Conservation (phyloP, 2,797 vertebrate species). For the Cryptoprocta ferox region DNA sequence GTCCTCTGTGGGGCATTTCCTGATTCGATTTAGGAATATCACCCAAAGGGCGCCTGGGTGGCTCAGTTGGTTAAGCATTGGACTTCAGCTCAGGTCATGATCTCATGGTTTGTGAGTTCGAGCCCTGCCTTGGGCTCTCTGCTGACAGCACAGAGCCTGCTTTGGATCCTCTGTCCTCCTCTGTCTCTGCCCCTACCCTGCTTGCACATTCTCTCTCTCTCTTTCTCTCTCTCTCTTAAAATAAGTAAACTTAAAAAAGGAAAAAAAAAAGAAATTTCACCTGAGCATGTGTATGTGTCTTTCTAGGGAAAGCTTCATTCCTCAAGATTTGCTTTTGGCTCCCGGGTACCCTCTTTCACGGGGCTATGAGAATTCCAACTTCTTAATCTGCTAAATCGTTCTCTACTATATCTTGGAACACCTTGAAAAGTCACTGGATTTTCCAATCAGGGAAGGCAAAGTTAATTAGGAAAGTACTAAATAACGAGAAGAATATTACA, state of each 20-base stretch:
- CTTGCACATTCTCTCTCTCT: too few relatives aligned
- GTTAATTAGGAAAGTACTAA: background rate
- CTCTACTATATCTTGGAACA: background rate
- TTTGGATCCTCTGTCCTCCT: too few relatives aligned
- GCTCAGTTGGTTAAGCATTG: too few relatives aligned
- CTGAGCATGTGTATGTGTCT: accelerated
- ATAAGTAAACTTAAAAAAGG: too few relatives aligned
- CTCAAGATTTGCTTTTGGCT: background rate
- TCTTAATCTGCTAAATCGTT: background rate
- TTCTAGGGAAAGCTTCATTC: background rate
- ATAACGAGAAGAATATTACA: too few relatives aligned
- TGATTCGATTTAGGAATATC: background rate
- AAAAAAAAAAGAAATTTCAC: background rate
- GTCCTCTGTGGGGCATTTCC: background rate
- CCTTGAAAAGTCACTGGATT: background rate
- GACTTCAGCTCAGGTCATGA: too few relatives aligned
- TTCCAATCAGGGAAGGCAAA: background rate
- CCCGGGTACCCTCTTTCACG: background rate
- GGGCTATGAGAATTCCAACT: background rate
- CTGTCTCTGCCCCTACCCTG: too few relatives aligned
- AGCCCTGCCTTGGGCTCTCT: too few relatives aligned
- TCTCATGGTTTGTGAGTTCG: too few relatives aligned
- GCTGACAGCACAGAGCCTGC: too few relatives aligned
- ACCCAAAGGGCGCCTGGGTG: background rate
- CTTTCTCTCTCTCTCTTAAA: too few relatives aligned